Conservation (phyloP, 2,113 vertebrate genomes). For the Carlito syrichta region DNA sequence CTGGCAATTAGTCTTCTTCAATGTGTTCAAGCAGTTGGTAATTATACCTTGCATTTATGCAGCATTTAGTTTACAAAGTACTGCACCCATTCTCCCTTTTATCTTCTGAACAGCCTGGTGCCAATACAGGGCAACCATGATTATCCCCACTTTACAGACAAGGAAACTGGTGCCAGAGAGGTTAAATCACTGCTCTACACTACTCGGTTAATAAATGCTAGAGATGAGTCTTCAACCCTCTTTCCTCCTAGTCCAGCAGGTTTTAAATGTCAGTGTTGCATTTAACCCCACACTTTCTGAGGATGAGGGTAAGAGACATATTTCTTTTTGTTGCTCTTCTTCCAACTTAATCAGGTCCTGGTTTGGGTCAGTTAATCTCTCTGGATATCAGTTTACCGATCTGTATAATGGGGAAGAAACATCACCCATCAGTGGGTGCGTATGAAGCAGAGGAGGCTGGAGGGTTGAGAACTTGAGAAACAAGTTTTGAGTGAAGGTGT, state of each 20-base stretch:
- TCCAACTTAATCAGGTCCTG: not conserved
- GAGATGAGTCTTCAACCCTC: not conserved
- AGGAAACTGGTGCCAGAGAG: not conserved
- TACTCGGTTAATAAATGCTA: not conserved
- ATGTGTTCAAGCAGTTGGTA: not conserved
- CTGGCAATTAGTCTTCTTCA: conserved; percentile 5
- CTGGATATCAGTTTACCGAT: not conserved
- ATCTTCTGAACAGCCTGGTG: not conserved
- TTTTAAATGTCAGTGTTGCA: not conserved
- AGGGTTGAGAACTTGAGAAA: not conserved
- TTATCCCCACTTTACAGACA: not conserved
- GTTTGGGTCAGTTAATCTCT: not conserved
- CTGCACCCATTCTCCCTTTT: not conserved
- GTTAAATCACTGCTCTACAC: not conserved
- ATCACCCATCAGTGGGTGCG: not conserved
- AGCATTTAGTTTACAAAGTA: not conserved
- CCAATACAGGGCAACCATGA: not conserved
- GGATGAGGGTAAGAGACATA: not conserved
- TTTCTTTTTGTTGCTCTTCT: not conserved
- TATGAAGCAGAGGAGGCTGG: not conserved
- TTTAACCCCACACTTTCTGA: not conserved
- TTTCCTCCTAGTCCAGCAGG: not conserved
- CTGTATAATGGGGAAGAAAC: not conserved
- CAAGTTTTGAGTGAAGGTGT: not conserved
- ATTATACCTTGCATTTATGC: not conserved